Conservation (phyloP, 2,797 vertebrate species). For the Xiphophorus birchmanni region DNA sequence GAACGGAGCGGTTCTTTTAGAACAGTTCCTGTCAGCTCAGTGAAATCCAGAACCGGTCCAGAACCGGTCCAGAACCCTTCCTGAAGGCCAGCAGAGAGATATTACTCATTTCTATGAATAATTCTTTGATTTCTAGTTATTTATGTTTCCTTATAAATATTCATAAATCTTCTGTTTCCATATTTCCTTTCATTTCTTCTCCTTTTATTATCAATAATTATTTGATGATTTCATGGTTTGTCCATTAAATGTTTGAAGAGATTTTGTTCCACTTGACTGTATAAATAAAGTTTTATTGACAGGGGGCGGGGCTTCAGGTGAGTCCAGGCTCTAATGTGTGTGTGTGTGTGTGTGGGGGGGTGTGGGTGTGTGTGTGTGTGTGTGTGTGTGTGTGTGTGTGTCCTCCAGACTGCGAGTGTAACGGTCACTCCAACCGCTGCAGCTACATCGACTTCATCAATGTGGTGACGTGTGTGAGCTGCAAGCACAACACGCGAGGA, state of each 20-base stretch:
- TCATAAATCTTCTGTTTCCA: background rate
- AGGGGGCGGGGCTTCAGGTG: background rate
- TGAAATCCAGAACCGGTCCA: no score
- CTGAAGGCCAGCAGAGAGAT: no score
- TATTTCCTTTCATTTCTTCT: background rate
- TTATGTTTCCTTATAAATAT: background rate
- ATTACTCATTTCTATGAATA: no score
- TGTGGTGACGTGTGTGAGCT: slow-evolving; percentile 97
- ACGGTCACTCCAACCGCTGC: slow-evolving; percentile 97
- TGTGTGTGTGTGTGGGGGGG: slow-evolving; percentile 75
- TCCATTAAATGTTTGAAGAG: background rate
- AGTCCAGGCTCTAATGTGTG: background rate
- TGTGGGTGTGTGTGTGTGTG: slow-evolving; percentile 58
- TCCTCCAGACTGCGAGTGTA: slow-evolving; percentile 95
- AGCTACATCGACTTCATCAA: slow-evolving; percentile 98
- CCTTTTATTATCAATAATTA: background rate
- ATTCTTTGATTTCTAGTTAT: background rate
- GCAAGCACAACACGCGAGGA: slow-evolving; percentile 98
- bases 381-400: slow-evolving; percentile 68
- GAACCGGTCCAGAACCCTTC: no score
- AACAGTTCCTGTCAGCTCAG: no score
- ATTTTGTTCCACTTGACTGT: background rate
- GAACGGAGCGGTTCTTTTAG: no score
- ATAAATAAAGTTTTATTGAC: background rate
- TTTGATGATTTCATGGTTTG: background rate